These are phyloP conservation scores for Xiphydria camelus DNA, from an alignment of 2,888 invertebrate species.

Conservation along the genomic window DNA sequence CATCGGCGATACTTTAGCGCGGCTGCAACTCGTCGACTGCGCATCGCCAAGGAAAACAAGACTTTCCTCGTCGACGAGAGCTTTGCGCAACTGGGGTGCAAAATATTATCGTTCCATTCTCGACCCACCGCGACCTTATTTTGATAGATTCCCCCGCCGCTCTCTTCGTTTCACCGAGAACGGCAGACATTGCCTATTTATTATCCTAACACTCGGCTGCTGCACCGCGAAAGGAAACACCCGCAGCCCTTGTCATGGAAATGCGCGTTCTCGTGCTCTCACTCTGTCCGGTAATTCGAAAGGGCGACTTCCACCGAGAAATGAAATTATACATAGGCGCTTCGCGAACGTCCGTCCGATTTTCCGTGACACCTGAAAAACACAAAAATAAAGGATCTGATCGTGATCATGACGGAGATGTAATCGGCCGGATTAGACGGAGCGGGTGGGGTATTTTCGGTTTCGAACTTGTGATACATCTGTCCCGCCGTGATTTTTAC, in stretches of 20 bases:
- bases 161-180: slow-evolving; percentile 18
- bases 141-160: slow-evolving; percentile 21
- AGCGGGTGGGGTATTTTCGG: slow-evolving; percentile 28
- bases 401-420: slow-evolving; percentile 36
- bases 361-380: too few species aligned
- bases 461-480: slow-evolving; percentile 49
- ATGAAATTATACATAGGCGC: too few species aligned
- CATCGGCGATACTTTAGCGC: too few species aligned
- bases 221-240: slow-evolving; percentile 8
- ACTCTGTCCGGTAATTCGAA: too few species aligned
- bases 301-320: too few species aligned
- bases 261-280: slow-evolving; percentile 12
- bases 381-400: too few species aligned
- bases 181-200: slow-evolving; percentile 21
- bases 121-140: slow-evolving; percentile 21
- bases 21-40: too few species aligned
- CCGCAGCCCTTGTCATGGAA: slow-evolving; percentile 23
- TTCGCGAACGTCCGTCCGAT: not conserved
- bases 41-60: not conserved
- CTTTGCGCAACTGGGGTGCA: slow-evolving; percentile 28
- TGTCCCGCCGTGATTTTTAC: slow-evolving; percentile 38
- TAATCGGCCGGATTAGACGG: slow-evolving; percentile 47
- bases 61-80: slow-evolving; percentile 18
- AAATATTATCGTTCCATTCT: slow-evolving; percentile 49
- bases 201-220: slow-evolving; percentile 25